These are phyloP conservation scores for Drosophila sordidula DNA, from an alignment of 2,888 invertebrate species.

Conservation along the genomic window DNA sequence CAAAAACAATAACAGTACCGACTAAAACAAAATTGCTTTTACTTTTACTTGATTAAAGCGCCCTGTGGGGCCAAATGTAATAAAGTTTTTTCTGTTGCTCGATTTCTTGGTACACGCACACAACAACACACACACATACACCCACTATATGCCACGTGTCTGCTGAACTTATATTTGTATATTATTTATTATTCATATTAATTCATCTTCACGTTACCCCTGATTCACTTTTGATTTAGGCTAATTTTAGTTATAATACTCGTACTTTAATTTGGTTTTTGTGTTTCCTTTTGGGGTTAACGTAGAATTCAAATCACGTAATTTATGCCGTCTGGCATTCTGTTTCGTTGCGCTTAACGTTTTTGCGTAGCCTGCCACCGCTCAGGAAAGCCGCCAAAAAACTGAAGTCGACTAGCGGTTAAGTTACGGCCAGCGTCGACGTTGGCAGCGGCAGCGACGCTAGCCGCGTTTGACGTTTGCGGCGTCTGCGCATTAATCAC, in stretches of 20 bases:
- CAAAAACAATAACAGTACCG: slow-evolving; percentile 43
- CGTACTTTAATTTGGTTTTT: neutral
- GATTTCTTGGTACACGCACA: slow-evolving; percentile 43
- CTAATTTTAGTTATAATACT: slow-evolving; percentile 11
- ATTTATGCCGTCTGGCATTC: neutral
- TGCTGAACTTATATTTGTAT: slow-evolving; percentile 28
- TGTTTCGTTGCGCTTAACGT: slow-evolving; percentile 6
- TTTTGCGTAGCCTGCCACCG: slow-evolving; percentile 13
- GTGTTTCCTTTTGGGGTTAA: neutral
- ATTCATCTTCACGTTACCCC: slow-evolving; percentile 29
- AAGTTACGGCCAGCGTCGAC: slow-evolving; percentile 2
- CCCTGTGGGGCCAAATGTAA: slow-evolving; percentile 42
- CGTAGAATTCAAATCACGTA: slow-evolving; percentile 12
- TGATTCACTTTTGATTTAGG: slow-evolving; percentile 25
- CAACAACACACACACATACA: slow-evolving; percentile 12
- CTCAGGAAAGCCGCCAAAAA: slow-evolving; percentile 44
- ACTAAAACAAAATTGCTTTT: slow-evolving; percentile 52
- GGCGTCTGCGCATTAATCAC: slow-evolving; percentile 33
- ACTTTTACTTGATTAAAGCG: slow-evolving; percentile 43
- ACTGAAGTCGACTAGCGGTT: slow-evolving; percentile 39
- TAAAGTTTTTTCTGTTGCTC: slow-evolving; percentile 44
- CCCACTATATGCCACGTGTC: slow-evolving; percentile 29
- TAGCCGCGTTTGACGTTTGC: slow-evolving; percentile 32
- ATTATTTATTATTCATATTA: slow-evolving; percentile 38
- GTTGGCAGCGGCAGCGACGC: slow-evolving; percentile 14